phyloP scores from a whole-genome alignment of 2,888 invertebrate genomes.

The Hypsopygia costalis region DNA sequence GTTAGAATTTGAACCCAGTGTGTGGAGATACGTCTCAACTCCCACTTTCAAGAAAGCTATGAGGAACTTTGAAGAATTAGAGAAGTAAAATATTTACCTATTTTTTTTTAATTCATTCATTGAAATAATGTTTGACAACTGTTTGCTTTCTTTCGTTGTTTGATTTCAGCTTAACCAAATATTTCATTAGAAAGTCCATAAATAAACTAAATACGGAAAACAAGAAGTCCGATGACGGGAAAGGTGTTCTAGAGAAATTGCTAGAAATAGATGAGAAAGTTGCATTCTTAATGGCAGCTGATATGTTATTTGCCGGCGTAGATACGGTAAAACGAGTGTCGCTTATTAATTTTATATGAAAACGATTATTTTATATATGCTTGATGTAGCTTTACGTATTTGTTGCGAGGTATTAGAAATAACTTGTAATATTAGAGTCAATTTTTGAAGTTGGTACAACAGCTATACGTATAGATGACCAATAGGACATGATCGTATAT shows the following conservation, averaged over 20 bases:
- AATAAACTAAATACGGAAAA: slow-evolving; percentile 29
- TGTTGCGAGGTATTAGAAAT: too few relatives aligned
- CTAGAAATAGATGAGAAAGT: slow-evolving; percentile 77
- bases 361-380: too few relatives aligned
- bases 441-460: too few relatives aligned
- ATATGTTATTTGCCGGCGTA: slow-evolving; percentile 84
- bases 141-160: not conserved
- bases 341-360: too few relatives aligned
- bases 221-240: slow-evolving; percentile 39
- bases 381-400: too few relatives aligned
- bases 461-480: too few relatives aligned
- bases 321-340: slow-evolving; percentile 86
- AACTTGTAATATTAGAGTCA: too few relatives aligned
- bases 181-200: slow-evolving; percentile 38
- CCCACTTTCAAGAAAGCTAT: slow-evolving; percentile 7
- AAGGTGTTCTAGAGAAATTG: slow-evolving; percentile 82
- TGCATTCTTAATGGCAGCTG: slow-evolving; percentile 83
- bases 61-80: slow-evolving; percentile 9
- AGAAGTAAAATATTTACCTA: slow-evolving; percentile 5
- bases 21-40: slow-evolving; percentile 7
- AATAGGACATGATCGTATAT: too few relatives aligned
- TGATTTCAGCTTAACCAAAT: slow-evolving; percentile 30
- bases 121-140: not conserved
- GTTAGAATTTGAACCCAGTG: slow-evolving; percentile 9
- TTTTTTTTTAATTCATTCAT: not conserved